phyloP scores from a whole-genome alignment of 2,888 invertebrate species.

The Acleris emargana region DNA sequence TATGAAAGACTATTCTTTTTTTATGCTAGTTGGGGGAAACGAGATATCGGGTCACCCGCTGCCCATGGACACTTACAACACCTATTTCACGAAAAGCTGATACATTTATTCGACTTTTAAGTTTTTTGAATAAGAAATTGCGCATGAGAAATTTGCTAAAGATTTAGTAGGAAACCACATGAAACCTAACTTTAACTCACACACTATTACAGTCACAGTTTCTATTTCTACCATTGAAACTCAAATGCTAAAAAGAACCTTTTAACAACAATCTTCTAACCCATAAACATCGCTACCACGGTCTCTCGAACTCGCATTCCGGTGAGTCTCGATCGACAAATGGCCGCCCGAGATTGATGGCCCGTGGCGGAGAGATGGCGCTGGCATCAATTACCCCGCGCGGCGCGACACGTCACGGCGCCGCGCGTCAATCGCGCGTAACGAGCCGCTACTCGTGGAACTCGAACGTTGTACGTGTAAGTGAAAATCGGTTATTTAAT shows the following conservation, averaged over 20 bases:
- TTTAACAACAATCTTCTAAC: neutral
- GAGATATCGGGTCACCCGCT: no score
- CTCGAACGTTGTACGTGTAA: slow-evolving; percentile 3
- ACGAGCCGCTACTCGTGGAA: slow-evolving; percentile 21
- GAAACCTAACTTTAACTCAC: no score
- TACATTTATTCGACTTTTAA: no score
- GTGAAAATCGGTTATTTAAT: neutral
- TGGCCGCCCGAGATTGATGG: slow-evolving; percentile 71
- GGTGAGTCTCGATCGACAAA: slow-evolving; percentile 56
- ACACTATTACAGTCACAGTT: no score
- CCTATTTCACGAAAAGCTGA: no score
- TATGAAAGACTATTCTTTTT: no score
- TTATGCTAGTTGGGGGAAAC: no score
- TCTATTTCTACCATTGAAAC: neutral
- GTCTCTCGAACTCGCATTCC: slow-evolving; percentile 26
- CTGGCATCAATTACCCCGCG: slow-evolving; percentile 71
- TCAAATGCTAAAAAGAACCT: neutral
- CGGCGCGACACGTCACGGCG: slow-evolving; percentile 44
- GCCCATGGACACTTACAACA: no score
- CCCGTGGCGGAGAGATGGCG: slow-evolving; percentile 75
- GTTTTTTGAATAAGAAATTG: no score
- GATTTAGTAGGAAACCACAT: no score
- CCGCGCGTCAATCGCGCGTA: slow-evolving; percentile 64
- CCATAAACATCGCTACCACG: slow-evolving; percentile 8
- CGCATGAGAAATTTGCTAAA: no score